These are phyloP conservation scores for Hycleus phaleratus DNA, from an alignment of 1,140 invertebrate genomes.

Conservation along the genomic window DNA sequence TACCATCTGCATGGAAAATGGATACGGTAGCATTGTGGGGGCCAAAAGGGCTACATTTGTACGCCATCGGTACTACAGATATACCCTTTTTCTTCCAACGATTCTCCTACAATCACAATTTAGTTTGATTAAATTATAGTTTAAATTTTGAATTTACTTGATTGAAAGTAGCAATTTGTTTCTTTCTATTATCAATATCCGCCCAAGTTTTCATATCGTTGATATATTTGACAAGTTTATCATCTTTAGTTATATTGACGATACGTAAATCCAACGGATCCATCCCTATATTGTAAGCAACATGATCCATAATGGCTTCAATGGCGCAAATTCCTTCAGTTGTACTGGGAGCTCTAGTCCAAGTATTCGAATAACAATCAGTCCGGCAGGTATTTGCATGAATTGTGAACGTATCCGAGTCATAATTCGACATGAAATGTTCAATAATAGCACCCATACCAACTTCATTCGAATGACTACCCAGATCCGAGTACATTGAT, in stretches of 20 bases:
- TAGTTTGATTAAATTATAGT: background rate
- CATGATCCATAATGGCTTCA: constrained; percentile 77
- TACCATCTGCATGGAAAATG: constrained; percentile 68
- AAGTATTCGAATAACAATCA: constrained; percentile 41
- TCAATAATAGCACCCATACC: constrained; percentile 9
- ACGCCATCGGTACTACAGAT: constrained; percentile 59
- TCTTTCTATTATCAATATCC: constrained; percentile 51
- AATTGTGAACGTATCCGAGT: constrained; percentile 36
- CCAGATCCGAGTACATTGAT: constrained; percentile 56
- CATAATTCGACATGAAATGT: constrained; percentile 30
- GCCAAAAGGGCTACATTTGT: constrained; percentile 49
- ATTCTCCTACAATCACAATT: constrained; percentile 43
- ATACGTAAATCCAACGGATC: constrained; percentile 62
- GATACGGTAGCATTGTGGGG: constrained; percentile 57
- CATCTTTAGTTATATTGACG: constrained; percentile 48
- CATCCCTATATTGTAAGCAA: constrained; percentile 54
- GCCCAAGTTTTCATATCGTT: constrained; percentile 51
- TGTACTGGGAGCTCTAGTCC: constrained; percentile 43
- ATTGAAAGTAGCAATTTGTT: constrained; percentile 55
- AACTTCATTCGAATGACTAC: constrained; percentile 34
- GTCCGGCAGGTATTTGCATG: constrained; percentile 38
- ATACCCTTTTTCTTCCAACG: constrained; percentile 72
- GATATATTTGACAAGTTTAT: constrained; percentile 42
- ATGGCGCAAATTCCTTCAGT: constrained; percentile 55
- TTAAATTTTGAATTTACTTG: constrained; percentile 11